Conservation (phyloP, 2,888 invertebrate species). For the Alloplasta piceator region DNA sequence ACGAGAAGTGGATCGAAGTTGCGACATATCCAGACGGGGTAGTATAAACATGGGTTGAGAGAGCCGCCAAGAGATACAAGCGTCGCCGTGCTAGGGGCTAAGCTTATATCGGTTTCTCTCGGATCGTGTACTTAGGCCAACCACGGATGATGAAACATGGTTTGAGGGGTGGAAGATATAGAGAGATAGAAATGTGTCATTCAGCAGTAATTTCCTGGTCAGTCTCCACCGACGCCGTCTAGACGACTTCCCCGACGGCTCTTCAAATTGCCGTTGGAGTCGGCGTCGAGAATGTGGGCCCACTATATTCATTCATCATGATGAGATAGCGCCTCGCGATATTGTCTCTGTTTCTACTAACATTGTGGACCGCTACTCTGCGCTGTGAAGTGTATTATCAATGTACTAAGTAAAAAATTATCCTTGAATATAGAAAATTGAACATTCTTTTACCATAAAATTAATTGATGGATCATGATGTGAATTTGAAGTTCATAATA, state of each 20-base stretch:
- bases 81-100: slow-evolving; percentile 14
- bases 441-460: too few relatives aligned
- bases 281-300: slow-evolving; percentile 49
- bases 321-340: slow-evolving; percentile 17
- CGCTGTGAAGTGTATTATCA: not conserved
- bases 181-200: slow-evolving; percentile 39
- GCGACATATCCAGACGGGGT: slow-evolving; percentile 34
- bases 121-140: slow-evolving; percentile 57
- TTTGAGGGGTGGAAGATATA: not conserved
- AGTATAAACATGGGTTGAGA: slow-evolving; percentile 50
- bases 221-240: slow-evolving; percentile 50
- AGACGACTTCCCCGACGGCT: slow-evolving; percentile 39
- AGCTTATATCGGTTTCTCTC: slow-evolving; percentile 50
- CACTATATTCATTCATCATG: slow-evolving; percentile 57
- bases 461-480: not conserved
- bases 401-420: not conserved
- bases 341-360: not conserved
- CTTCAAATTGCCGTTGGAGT: slow-evolving; percentile 44
- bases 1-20: slow-evolving; percentile 58
- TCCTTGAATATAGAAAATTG: too few relatives aligned
- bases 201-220: slow-evolving; percentile 54
- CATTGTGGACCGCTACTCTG: not conserved
- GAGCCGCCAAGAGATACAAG: slow-evolving; percentile 41
- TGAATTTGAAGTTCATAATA: not conserved
- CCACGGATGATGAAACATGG: slow-evolving; percentile 54